These are phyloP conservation scores for Nomada ruficornis DNA, from an alignment of 2,888 invertebrate species.

Conservation along the genomic window DNA sequence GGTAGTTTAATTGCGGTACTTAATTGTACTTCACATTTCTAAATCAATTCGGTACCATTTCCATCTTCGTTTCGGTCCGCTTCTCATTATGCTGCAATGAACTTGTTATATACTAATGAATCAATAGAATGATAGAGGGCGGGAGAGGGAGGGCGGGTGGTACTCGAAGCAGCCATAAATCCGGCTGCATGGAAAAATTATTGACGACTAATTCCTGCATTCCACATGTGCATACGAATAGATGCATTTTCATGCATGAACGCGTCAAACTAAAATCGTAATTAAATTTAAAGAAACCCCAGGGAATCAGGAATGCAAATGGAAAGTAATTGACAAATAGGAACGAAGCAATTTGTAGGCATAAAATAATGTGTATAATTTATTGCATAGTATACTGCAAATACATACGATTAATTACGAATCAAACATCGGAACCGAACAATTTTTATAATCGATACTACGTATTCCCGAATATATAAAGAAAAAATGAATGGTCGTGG, in stretches of 20 bases:
- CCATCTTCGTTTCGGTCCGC: not conserved
- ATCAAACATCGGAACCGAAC: too few species aligned
- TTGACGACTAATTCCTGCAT: slow-evolving; percentile 21
- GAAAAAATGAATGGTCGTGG: too few species aligned
- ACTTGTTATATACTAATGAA: slow-evolving; percentile 15
- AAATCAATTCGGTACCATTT: not conserved
- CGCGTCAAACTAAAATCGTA: not conserved
- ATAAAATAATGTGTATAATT: slow-evolving; percentile 3
- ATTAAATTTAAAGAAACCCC: slow-evolving; percentile 14
- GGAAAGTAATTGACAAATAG: not conserved
- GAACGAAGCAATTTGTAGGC: slow-evolving; percentile 3
- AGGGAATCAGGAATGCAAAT: too few species aligned
- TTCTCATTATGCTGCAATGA: slow-evolving; percentile 20
- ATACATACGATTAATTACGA: too few species aligned
- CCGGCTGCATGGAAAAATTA: slow-evolving; percentile 13
- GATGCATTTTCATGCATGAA: not conserved
- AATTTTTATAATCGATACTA: too few species aligned
- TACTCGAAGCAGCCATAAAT: slow-evolving; percentile 3
- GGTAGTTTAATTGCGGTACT: not conserved
- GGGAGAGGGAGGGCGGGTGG: not conserved
- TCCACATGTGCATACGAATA: not conserved
- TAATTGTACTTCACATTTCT: not conserved
- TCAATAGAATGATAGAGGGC: not conserved
- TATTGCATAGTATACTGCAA: too few species aligned
- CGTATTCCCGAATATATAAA: too few species aligned